Evolutionary conservation across 2,797 vertebrate species (phyloP).

Genomic region (Staurois parvus): DNA sequence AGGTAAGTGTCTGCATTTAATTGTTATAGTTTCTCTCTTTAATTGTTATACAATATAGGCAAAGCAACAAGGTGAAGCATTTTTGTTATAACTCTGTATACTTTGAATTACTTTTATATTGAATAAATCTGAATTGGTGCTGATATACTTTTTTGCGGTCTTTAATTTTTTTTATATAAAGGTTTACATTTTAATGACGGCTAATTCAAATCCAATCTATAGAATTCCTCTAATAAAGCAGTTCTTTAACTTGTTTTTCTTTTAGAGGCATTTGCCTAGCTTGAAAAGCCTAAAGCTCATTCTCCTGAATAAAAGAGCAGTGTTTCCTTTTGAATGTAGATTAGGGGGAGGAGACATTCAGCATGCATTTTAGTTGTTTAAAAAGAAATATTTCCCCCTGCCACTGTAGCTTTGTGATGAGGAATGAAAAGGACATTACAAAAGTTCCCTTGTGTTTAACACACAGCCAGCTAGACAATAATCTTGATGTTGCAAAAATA

Average conservation of each 20-base stretch:
- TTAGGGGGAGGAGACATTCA: conserved; percentile 2
- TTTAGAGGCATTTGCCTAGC: neutral
- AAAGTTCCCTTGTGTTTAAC: conserved; percentile 7
- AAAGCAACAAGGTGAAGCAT: no score
- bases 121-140: neutral
- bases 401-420: neutral
- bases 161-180: neutral
- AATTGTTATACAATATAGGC: neutral
- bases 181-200: neutral
- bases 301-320: conserved; percentile 2
- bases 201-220: neutral
- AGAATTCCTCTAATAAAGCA: neutral
- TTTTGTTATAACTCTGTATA: no score
- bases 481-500: conserved; percentile 8
- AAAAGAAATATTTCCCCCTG: conserved; percentile 4
- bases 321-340: conserved; percentile 22
- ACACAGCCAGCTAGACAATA: conserved; percentile 9
- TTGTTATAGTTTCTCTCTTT: neutral
- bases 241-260: neutral
- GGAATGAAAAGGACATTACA: conserved; percentile 5
- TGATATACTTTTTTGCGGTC: neutral
- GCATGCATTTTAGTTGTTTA: neutral
- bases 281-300: neutral
- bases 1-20: conserved; percentile 76
- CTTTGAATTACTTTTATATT: no score